phyloP scores from a whole-genome alignment of 2,113 vertebrate species.

The Morone saxatilis region DNA sequence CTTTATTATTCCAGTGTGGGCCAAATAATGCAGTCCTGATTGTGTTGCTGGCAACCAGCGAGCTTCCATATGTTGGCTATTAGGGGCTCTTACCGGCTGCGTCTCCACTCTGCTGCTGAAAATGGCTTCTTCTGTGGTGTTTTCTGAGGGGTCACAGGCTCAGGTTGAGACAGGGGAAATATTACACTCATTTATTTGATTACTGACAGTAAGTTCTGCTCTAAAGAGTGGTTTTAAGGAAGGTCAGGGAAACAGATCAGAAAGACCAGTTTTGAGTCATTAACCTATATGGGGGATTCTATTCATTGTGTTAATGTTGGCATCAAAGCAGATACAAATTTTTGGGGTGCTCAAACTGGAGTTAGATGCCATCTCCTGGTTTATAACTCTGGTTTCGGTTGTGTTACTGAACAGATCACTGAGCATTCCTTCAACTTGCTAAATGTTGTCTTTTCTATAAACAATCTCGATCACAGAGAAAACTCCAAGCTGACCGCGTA shows the following conservation, averaged over 20 bases:
- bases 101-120: constrained; percentile 44
- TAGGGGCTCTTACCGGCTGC: constrained; percentile 70
- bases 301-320: not conserved
- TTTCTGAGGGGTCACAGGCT: constrained; percentile 18
- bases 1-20: constrained; percentile 84
- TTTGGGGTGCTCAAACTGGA: not conserved
- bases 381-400: not conserved
- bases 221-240: not conserved
- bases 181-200: constrained; percentile 5
- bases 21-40: constrained; percentile 83
- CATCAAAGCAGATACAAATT: not conserved
- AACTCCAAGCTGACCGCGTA: not conserved
- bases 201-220: not conserved
- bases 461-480: no score
- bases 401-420: not conserved
- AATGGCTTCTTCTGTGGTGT: constrained; percentile 33
- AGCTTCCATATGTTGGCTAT: constrained; percentile 84
- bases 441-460: not conserved
- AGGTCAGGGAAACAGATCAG: not conserved
- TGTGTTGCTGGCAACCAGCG: constrained; percentile 78
- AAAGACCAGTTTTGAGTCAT: not conserved
- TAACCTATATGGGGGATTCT: not conserved
- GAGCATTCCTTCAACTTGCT: not conserved
- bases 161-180: not conserved
- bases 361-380: not conserved